phyloP scores from a whole-genome alignment of 1,140 invertebrate species.

The Centruroides sculpturatus region DNA sequence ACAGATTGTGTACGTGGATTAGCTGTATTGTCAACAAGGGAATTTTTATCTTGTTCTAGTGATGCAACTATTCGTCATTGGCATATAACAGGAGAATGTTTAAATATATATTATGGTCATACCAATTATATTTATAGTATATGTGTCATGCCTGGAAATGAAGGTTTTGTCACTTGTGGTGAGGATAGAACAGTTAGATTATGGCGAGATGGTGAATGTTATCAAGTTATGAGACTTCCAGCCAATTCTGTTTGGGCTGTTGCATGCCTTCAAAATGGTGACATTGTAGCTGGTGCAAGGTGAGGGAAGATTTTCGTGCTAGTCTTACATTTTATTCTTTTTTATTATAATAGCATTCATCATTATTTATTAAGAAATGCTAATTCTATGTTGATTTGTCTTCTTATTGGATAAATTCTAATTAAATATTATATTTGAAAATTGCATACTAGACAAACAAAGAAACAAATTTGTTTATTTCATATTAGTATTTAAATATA shows the following conservation, averaged over 20 bases:
- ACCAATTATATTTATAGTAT: slow-evolving; percentile 49
- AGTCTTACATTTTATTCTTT: neutral
- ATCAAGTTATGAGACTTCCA: slow-evolving; percentile 61
- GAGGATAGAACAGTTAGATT: slow-evolving; percentile 78
- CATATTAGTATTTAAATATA: too few species aligned
- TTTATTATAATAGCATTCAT: neutral
- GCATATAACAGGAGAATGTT: slow-evolving; percentile 57
- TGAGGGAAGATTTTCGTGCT: slow-evolving; percentile 20
- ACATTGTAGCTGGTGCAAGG: slow-evolving; percentile 74
- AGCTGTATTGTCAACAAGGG: slow-evolving; percentile 44
- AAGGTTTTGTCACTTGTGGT: slow-evolving; percentile 53
- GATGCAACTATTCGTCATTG: slow-evolving; percentile 72
- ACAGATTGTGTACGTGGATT: slow-evolving; percentile 78
- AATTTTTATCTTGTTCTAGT: slow-evolving; percentile 79
- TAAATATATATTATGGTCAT: slow-evolving; percentile 64
- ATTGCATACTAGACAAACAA: too few species aligned
- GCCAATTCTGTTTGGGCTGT: slow-evolving; percentile 81
- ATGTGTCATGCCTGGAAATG: slow-evolving; percentile 41
- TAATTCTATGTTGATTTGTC: too few species aligned
- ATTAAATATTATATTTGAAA: too few species aligned
- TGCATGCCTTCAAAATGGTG: slow-evolving; percentile 59
- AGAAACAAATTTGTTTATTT: too few species aligned
- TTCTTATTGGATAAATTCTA: too few species aligned
- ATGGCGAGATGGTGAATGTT: slow-evolving; percentile 47
- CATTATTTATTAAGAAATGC: neutral